Conservation (phyloP, 2,113 vertebrate genomes). For the Todiramphus saurophagus region DNA sequence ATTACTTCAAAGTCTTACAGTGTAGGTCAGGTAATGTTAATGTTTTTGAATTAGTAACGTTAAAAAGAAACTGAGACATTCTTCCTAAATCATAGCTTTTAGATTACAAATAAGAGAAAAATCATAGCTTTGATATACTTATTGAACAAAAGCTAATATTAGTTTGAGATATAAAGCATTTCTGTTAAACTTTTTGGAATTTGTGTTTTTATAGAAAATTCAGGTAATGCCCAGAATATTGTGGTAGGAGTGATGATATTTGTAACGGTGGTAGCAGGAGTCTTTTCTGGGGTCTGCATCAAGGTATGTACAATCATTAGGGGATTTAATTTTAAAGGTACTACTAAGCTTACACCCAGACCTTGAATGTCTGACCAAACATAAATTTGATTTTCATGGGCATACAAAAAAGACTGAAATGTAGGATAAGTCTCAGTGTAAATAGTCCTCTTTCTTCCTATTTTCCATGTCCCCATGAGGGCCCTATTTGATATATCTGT, state of each 20-base stretch:
- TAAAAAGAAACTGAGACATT: background rate
- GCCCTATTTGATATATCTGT: background rate
- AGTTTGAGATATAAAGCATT: background rate
- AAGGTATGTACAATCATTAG: slow-evolving; percentile 1
- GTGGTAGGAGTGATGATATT: fast-evolving
- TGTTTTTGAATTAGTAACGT: background rate
- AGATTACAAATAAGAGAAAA: background rate
- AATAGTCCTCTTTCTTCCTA: background rate
- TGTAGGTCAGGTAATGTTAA: background rate
- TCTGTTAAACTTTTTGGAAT: background rate
- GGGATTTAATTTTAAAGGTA: background rate
- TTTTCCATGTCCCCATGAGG: background rate
- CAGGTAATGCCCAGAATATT: fast-evolving
- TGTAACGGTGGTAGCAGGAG: fast-evolving
- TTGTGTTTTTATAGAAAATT: background rate
- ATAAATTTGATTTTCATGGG: background rate
- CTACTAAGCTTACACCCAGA: background rate
- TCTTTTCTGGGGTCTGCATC: fast-evolving
- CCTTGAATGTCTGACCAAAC: background rate
- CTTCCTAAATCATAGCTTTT: background rate
- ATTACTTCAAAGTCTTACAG: background rate
- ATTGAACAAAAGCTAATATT: background rate
- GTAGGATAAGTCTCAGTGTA: background rate
- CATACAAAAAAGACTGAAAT: background rate
- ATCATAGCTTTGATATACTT: background rate